These are phyloP conservation scores for Podiceps cristatus DNA, from an alignment of 2,113 vertebrate genomes.

Conservation along the genomic window DNA sequence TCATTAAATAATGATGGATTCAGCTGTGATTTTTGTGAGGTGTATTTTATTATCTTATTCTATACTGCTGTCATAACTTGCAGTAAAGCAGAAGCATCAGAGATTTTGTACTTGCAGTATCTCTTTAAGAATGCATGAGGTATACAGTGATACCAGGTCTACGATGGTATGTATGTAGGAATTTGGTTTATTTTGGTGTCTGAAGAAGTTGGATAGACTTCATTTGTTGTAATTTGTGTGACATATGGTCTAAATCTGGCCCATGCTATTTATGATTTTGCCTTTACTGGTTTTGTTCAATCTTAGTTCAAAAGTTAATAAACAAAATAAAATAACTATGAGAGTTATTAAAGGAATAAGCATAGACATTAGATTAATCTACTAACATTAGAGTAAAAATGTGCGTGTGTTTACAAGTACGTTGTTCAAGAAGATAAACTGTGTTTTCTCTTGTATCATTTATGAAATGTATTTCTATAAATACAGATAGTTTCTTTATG, in stretches of 20 bases:
- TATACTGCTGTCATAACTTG: background rate
- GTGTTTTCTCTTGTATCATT: background rate
- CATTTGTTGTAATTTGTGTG: background rate
- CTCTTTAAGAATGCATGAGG: background rate
- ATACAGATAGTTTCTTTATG: constrained; percentile 1
- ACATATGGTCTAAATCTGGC: background rate
- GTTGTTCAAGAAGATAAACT: background rate
- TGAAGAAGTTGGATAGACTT: background rate
- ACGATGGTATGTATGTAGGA: background rate
- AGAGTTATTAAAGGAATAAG: background rate
- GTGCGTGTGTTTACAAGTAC: background rate
- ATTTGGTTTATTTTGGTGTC: background rate
- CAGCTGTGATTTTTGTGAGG: background rate
- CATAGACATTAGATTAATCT: background rate
- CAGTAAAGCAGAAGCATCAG: background rate
- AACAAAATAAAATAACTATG: background rate
- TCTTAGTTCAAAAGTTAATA: constrained; percentile 5
- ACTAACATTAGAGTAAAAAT: background rate
- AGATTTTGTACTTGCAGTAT: background rate
- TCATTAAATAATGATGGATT: background rate
- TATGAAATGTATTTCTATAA: constrained; percentile 22
- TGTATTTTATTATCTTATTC: background rate
- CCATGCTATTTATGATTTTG: background rate
- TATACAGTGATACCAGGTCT: background rate
- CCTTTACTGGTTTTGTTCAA: background rate